These are phyloP conservation scores for Graptemys geographica DNA, from an alignment of 2,797 vertebrate genomes.

Conservation along the genomic window DNA sequence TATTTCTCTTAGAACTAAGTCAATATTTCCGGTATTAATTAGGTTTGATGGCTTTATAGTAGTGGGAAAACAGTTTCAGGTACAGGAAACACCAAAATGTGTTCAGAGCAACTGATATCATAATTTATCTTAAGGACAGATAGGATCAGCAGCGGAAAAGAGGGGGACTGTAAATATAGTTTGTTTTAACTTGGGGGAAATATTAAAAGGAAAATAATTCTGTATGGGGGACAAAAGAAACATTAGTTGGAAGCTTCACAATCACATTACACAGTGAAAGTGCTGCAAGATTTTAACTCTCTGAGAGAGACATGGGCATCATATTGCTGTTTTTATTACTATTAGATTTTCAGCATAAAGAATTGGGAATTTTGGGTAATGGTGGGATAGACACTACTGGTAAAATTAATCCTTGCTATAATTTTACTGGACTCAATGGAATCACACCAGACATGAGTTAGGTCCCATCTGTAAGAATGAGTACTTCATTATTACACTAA, in stretches of 20 bases:
- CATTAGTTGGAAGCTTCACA: background rate
- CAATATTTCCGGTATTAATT: conserved; percentile 62
- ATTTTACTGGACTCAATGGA: background rate
- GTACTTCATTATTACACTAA: background rate
- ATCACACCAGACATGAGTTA: accelerated
- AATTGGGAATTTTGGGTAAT: background rate
- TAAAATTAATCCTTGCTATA: background rate
- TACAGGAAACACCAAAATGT: conserved; percentile 36
- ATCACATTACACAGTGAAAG: accelerated
- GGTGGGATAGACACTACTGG: background rate
- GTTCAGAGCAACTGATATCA: background rate
- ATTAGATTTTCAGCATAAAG: background rate
- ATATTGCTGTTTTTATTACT: background rate
- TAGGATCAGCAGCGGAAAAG: background rate
- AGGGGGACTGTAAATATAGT: accelerated
- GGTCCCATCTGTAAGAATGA: background rate
- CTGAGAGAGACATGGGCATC: background rate
- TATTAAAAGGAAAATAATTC: background rate
- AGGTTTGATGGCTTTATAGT: conserved; percentile 40
- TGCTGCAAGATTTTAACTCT: background rate
- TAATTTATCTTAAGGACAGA: background rate
- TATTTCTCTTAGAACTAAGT: conserved; percentile 39
- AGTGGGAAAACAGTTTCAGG: background rate
- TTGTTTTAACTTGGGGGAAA: background rate
- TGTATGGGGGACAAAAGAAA: background rate